phyloP scores from a whole-genome alignment of 2,888 invertebrate species.

The Cephus spinipes region DNA sequence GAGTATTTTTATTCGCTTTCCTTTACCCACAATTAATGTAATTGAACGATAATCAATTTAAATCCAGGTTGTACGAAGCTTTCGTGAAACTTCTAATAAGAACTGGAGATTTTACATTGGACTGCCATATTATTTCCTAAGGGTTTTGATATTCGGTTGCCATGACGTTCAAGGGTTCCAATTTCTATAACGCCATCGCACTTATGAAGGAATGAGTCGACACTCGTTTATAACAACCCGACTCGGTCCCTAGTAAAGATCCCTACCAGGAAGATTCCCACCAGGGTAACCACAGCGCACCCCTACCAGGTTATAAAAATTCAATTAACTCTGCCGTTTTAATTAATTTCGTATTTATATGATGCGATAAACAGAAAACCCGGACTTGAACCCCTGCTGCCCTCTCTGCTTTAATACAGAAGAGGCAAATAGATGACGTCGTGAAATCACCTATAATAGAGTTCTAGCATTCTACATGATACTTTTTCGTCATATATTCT shows the following conservation, averaged over 20 bases:
- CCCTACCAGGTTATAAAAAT: slow-evolving; percentile 56
- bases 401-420: slow-evolving; percentile 33
- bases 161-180: slow-evolving; percentile 44
- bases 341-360: slow-evolving; percentile 59
- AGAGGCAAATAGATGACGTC: too few relatives aligned
- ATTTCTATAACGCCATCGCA: slow-evolving; percentile 57
- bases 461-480: too few relatives aligned
- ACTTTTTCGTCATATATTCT: too few relatives aligned
- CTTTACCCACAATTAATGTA: too few relatives aligned
- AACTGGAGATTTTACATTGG: too few relatives aligned
- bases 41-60: too few relatives aligned
- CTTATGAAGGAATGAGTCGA: slow-evolving; percentile 52
- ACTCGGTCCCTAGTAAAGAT: slow-evolving; percentile 23
- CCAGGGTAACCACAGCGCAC: slow-evolving; percentile 28
- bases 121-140: too few relatives aligned
- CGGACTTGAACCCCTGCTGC: neutral
- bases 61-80: too few relatives aligned
- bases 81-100: too few relatives aligned
- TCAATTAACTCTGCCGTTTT: slow-evolving; percentile 58
- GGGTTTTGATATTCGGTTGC: too few relatives aligned
- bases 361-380: slow-evolving; percentile 51
- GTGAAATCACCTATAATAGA: too few relatives aligned
- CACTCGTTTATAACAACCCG: slow-evolving; percentile 49
- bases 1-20: too few relatives aligned
- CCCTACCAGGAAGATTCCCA: neutral